phyloP scores from a whole-genome alignment of 2,113 vertebrate genomes.

The Solenodon paradoxus region DNA sequence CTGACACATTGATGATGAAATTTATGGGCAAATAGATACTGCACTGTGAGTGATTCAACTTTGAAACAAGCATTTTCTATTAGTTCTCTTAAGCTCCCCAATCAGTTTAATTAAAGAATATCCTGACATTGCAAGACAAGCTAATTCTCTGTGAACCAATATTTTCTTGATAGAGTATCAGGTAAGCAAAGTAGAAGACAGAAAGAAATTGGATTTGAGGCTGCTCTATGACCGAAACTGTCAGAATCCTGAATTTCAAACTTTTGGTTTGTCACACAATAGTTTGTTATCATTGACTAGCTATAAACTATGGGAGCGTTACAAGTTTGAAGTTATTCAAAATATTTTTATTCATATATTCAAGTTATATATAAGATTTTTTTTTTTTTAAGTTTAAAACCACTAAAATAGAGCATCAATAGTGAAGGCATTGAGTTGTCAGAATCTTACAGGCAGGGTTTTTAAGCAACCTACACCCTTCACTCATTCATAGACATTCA shows the following conservation, averaged over 20 bases:
- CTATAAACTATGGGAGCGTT: background rate
- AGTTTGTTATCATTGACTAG: background rate
- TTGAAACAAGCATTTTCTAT: constrained; percentile 24
- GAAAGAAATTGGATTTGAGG: background rate
- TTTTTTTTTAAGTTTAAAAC: background rate
- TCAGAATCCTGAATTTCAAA: background rate
- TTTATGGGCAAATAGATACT: background rate
- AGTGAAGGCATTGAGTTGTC: background rate
- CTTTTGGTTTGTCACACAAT: background rate
- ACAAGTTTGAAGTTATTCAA: background rate
- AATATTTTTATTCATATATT: background rate
- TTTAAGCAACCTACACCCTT: background rate
- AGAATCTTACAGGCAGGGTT: background rate
- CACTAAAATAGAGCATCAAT: background rate
- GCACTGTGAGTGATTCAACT: background rate
- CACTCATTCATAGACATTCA: background rate
- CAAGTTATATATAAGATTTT: background rate
- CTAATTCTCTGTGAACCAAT: background rate
- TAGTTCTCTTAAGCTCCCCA: background rate
- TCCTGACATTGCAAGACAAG: background rate
- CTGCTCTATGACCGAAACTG: background rate
- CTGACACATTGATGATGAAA: background rate
- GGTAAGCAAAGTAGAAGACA: constrained; percentile 1
- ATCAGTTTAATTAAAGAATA: background rate
- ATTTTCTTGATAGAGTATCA: background rate